Evolutionary conservation across 1,140 invertebrate species (phyloP).

Genomic region (Samia ricini): DNA sequence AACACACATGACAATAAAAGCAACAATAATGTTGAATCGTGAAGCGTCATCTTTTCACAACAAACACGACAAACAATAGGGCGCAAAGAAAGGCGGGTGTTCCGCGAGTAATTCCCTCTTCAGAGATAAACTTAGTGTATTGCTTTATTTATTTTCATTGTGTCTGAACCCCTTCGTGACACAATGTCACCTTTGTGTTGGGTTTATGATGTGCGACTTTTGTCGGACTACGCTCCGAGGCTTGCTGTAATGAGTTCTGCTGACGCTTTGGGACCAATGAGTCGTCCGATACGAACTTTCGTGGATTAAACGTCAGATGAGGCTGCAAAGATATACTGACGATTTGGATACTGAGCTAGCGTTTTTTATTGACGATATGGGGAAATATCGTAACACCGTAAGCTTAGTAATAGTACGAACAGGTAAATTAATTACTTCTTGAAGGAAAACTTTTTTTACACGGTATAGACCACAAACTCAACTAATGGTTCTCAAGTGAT

Average conservation of each 20-base stretch:
- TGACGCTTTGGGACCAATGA: background rate
- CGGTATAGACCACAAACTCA: too few relatives aligned
- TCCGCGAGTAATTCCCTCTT: slow-evolving; percentile 6
- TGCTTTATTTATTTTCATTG: slow-evolving; percentile 13
- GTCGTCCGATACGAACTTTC: background rate
- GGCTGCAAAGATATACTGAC: background rate
- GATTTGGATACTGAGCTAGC: too few relatives aligned
- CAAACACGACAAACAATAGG: slow-evolving; percentile 4
- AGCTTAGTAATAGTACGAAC: too few relatives aligned
- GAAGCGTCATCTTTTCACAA: background rate
- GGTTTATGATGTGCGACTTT: slow-evolving; percentile 10
- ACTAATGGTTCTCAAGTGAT: too few relatives aligned
- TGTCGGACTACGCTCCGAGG: slow-evolving; percentile 2
- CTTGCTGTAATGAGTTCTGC: slow-evolving; percentile 3
- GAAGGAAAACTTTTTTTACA: too few relatives aligned
- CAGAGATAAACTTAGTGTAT: slow-evolving; percentile 6
- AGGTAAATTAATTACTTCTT: too few relatives aligned
- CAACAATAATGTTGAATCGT: slow-evolving; percentile 5
- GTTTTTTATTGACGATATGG: too few relatives aligned
- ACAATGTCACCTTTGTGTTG: slow-evolving; percentile 4
- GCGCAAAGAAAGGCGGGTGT: slow-evolving; percentile 3
- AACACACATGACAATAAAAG: background rate
- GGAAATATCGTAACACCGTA: too few relatives aligned
- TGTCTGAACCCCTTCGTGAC: slow-evolving; percentile 10
- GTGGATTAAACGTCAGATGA: background rate